A percentile compares a stretch with the other conserved stretches of the same genome.
Conservation (phyloP, 2,113 vertebrate genomes). For the Thymallus thymallus region DNA sequence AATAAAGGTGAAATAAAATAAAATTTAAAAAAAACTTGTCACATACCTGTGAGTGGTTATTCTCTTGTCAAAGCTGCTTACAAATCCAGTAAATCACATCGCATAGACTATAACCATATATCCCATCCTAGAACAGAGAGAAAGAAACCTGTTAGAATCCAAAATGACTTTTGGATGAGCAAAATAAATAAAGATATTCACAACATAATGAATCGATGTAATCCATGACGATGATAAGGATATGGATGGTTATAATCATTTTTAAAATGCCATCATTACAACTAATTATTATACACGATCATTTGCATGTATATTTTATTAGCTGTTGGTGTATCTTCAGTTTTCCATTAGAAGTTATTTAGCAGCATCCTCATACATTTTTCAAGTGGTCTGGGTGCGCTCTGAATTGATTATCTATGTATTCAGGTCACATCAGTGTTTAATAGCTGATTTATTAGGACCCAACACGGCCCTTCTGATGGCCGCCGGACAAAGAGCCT, state of each 20-base stretch:
- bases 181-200: background rate
- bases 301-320: background rate
- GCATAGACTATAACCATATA: constrained; percentile 37
- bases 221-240: background rate
- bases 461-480: constrained; percentile 56
- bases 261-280: background rate
- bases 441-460: constrained; percentile 72
- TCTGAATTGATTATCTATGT: constrained; percentile 35
- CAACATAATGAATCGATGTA: background rate
- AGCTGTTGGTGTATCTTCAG: constrained; percentile 28
- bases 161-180: background rate
- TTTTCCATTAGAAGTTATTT: constrained; percentile 40
- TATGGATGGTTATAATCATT: background rate
- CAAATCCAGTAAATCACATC: constrained; percentile 58
- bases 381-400: constrained; percentile 55
- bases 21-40: no score
- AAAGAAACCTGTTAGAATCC: background rate
- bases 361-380: constrained; percentile 11
- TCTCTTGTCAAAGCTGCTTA: constrained; percentile 36
- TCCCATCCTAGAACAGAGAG: background rate
- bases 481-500: constrained; percentile 67
- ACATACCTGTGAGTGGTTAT: constrained; percentile 51
- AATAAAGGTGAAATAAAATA: no score
- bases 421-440: constrained; percentile 74
- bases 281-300: background rate